Evolutionary conservation across 2,888 invertebrate species (phyloP).

Genomic region (Allophyes oxyacanthae): DNA sequence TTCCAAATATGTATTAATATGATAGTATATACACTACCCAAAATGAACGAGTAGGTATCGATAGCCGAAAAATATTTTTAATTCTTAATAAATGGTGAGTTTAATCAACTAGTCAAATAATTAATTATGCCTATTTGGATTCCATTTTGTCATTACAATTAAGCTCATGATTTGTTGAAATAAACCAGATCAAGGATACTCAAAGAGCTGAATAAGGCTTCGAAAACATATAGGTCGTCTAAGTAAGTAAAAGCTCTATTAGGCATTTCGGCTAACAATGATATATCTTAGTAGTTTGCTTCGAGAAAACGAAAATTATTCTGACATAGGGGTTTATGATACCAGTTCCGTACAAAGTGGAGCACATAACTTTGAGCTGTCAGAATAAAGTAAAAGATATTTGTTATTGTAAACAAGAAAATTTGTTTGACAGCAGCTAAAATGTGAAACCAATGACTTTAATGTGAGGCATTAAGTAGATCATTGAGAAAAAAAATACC

Average conservation of each 20-base stretch:
- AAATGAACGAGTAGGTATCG: conserved; percentile 1
- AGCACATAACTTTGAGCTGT: conserved; percentile 41
- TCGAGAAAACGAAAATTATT: conserved; percentile 41
- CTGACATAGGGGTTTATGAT: conserved; percentile 46
- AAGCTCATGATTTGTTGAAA: conserved; percentile 47
- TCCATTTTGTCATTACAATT: conserved; percentile 44
- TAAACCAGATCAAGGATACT: conserved; percentile 53
- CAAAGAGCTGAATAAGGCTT: conserved; percentile 54
- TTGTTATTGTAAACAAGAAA: conserved; percentile 35
- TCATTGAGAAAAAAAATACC: conserved; percentile 7
- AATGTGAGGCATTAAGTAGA: conserved; percentile 20
- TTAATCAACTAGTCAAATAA: no score
- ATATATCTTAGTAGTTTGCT: conserved; percentile 38
- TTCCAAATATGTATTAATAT: conserved; percentile 12
- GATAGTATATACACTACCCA: neutral
- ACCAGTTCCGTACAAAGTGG: conserved; percentile 42
- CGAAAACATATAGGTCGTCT: conserved; percentile 40
- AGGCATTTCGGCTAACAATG: conserved; percentile 43
- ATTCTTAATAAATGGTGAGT: no score
- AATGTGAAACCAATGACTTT: conserved; percentile 26
- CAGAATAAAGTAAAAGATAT: conserved; percentile 48
- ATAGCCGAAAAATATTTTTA: neutral
- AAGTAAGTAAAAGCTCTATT: conserved; percentile 41
- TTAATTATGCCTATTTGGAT: conserved; percentile 33
- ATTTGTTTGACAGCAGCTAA: conserved; percentile 43